phyloP scores from a whole-genome alignment of 2,797 vertebrate species.

The Microhierax caerulescens region DNA sequence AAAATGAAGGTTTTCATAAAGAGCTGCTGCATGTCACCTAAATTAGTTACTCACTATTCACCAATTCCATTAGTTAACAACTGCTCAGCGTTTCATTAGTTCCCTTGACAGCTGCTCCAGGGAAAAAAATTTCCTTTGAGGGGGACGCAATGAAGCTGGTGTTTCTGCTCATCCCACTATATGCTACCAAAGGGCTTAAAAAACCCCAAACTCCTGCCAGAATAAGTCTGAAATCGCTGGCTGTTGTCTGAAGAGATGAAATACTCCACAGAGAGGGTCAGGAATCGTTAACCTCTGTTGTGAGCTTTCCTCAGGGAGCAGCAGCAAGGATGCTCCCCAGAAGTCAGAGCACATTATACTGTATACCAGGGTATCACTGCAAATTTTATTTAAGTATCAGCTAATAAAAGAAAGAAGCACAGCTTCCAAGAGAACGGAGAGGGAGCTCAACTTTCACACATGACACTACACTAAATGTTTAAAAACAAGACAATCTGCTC shows the following conservation, averaged over 20 bases:
- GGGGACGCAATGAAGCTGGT: background rate
- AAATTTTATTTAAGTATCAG: slow-evolving; percentile 16
- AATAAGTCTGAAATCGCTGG: background rate
- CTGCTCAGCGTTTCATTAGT: slow-evolving; percentile 10
- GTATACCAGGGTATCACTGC: background rate
- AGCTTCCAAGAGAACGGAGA: background rate
- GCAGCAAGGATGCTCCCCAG: background rate
- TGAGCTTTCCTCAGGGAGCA: background rate
- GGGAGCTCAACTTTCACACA: slow-evolving; percentile 12
- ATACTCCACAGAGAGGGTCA: background rate
- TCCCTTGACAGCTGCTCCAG: background rate
- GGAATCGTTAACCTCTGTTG: background rate
- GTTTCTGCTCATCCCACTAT: background rate
- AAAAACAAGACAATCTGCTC: background rate
- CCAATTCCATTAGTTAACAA: slow-evolving; percentile 15
- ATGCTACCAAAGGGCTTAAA: background rate
- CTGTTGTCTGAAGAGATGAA: background rate
- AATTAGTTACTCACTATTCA: background rate
- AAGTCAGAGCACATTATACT: background rate
- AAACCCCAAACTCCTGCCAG: background rate
- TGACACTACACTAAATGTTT: background rate
- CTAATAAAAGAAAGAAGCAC: slow-evolving; percentile 2
- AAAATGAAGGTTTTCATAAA: background rate
- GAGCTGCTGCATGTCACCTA: background rate
- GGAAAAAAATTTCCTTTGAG: background rate